Evolutionary conservation across 2,797 vertebrate species (phyloP).

Genomic region (Lacerta agilis): DNA sequence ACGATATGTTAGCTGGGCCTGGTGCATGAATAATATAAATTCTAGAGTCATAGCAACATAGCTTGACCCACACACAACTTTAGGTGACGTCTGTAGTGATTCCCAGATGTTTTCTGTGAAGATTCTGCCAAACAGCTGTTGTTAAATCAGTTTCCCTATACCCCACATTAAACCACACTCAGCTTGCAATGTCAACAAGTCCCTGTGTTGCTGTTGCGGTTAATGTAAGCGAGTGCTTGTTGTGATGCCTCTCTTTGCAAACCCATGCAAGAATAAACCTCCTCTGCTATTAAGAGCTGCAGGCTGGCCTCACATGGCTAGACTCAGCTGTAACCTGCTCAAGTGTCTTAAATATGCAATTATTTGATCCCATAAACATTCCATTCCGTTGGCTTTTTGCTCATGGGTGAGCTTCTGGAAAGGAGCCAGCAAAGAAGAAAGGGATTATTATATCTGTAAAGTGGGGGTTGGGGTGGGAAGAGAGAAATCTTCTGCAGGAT

Average conservation of each 20-base stretch:
- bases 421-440: not conserved
- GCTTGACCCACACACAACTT: not conserved
- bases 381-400: constrained; percentile 22
- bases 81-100: not conserved
- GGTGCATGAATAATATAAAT: too few species aligned
- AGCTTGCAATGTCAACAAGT: not conserved
- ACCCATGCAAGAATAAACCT: not conserved
- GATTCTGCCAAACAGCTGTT: not conserved
- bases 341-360: constrained; percentile 35
- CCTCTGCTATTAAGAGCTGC: constrained; percentile 20
- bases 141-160: constrained; percentile 18
- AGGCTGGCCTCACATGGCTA: constrained; percentile 18
- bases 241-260: not conserved
- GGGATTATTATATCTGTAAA: constrained; percentile 27
- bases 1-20: too few species aligned
- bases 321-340: constrained; percentile 28
- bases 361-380: constrained; percentile 26
- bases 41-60: too few species aligned
- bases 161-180: not conserved
- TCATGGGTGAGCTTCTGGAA: constrained; percentile 17
- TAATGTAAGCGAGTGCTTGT: not conserved
- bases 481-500: not conserved
- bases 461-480: not conserved
- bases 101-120: not conserved
- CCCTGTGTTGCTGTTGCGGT: not conserved